Evolutionary conservation across 2,797 vertebrate species (phyloP).

Genomic region (Threskiornis aethiopicus): DNA sequence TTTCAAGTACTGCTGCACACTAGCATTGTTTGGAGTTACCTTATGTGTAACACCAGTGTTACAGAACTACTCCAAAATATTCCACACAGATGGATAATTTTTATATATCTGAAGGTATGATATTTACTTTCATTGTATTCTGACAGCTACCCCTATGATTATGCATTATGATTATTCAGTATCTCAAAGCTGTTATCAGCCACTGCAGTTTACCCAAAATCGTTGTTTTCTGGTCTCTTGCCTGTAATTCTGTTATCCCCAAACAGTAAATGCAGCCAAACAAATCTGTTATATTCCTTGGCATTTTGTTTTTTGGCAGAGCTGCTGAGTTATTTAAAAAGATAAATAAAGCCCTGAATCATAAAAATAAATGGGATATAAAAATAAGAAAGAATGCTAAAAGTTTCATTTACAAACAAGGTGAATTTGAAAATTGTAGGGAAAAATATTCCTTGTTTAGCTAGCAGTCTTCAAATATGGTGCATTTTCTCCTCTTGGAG

Average conservation of each 20-base stretch:
- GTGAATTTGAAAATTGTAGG: background rate
- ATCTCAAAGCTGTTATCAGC: conserved; percentile 34
- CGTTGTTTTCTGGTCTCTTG: background rate
- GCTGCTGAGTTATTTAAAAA: background rate
- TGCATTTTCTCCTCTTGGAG: background rate
- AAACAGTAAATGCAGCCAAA: conserved; percentile 31
- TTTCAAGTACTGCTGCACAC: background rate
- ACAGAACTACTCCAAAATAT: conserved; percentile 23
- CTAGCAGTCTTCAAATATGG: background rate
- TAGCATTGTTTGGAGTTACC: background rate
- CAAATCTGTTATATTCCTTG: background rate
- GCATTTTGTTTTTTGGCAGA: conserved; percentile 23
- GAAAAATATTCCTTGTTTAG: background rate
- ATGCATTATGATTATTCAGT: conserved; percentile 17
- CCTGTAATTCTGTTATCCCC: conserved; percentile 34
- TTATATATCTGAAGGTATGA: background rate
- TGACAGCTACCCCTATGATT: conserved; percentile 35
- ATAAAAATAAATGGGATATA: conserved; percentile 13
- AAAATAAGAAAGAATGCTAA: background rate
- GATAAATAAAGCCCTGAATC: background rate
- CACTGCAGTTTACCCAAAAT: background rate
- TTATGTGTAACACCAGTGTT: background rate
- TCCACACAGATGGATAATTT: conserved; percentile 16
- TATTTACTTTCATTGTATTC: conserved; percentile 46
- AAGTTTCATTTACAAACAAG: background rate